Percentiles rank a stretch among this genome's conserved stretches.
Conservation (phyloP, 2,113 vertebrate species). For the Nothoprocta perdicaria region DNA sequence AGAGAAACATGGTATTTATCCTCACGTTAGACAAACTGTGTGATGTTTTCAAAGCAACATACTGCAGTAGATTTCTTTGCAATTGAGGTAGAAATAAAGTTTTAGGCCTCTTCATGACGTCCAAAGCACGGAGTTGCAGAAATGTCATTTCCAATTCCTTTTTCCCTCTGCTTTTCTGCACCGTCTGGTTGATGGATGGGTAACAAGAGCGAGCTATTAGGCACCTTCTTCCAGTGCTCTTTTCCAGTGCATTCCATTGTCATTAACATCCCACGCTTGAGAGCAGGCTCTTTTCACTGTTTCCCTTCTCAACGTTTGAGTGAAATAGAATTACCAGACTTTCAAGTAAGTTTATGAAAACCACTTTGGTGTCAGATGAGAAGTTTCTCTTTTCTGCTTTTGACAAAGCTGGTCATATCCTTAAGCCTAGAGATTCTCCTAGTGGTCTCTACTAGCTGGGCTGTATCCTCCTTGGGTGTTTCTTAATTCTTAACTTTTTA, state of each 20-base stretch:
- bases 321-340: constrained; percentile 6
- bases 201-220: constrained; percentile 32
- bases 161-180: constrained; percentile 39
- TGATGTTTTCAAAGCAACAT: background rate
- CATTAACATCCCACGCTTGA: background rate
- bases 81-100: background rate
- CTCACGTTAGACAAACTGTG: background rate
- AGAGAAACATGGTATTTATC: background rate
- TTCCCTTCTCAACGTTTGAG: background rate
- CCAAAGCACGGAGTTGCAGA: background rate
- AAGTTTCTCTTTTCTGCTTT: background rate
- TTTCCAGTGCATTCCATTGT: background rate
- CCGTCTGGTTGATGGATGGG: constrained; percentile 27
- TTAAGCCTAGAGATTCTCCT: background rate
- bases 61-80: background rate
- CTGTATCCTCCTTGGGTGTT: background rate
- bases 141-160: constrained; percentile 23
- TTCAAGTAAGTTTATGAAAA: constrained; percentile 24
- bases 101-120: background rate
- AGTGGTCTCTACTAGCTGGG: background rate
- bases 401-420: background rate
- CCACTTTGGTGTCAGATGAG: background rate
- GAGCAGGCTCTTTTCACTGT: background rate
- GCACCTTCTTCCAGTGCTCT: background rate
- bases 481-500: background rate